These are phyloP conservation scores for Aquatica leii DNA, from an alignment of 2,888 invertebrate genomes.

Conservation along the genomic window DNA sequence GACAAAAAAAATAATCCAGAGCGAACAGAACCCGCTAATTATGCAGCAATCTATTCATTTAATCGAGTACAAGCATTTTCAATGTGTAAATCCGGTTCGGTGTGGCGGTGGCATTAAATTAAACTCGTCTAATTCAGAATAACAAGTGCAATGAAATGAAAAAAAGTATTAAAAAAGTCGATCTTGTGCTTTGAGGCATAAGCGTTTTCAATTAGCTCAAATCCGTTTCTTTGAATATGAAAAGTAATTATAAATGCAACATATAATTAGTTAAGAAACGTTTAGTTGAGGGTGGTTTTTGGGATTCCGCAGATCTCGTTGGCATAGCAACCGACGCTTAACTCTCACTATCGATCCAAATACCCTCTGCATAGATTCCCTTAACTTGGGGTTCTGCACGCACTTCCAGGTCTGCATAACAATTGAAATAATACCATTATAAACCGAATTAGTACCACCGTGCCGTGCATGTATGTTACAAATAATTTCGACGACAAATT, in stretches of 20 bases:
- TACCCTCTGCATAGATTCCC: conserved; percentile 34
- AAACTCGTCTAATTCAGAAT: no score
- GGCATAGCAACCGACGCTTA: conserved; percentile 45
- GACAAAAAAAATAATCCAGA: no score
- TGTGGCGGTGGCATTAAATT: no score
- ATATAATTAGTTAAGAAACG: conserved; percentile 29
- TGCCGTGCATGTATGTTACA: no score
- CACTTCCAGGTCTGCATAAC: conserved; percentile 27
- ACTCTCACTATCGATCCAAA: conserved; percentile 38
- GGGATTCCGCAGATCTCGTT: conserved; percentile 40
- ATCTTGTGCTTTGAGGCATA: no score
- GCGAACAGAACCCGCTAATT: no score
- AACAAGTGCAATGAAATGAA: no score
- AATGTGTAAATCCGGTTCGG: no score
- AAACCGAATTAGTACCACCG: conserved; percentile 8
- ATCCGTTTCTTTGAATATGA: not conserved
- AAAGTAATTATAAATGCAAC: conserved; percentile 17
- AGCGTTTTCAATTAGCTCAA: no score
- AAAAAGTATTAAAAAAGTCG: no score
- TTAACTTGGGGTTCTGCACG: conserved; percentile 30
- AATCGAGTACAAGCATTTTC: no score
- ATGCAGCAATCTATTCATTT: no score
- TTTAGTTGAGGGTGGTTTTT: conserved; percentile 35
- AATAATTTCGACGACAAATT: not conserved
- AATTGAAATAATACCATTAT: conserved; percentile 27